phyloP scores from a whole-genome alignment of 2,888 invertebrate species.

The Dynastes tityus region DNA sequence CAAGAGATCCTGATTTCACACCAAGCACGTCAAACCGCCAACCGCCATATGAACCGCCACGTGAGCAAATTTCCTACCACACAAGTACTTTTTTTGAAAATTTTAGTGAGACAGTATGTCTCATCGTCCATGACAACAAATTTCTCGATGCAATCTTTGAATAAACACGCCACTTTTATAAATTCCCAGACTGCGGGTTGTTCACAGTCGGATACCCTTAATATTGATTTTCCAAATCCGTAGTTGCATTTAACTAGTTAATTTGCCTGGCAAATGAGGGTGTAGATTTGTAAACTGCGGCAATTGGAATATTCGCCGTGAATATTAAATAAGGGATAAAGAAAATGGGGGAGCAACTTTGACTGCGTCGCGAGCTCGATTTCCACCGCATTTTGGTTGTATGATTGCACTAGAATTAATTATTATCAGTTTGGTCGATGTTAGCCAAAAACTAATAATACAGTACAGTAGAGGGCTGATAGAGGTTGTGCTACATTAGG shows the following conservation, averaged over 20 bases:
- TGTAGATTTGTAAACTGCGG: slow-evolving; percentile 16
- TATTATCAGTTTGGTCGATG: neutral
- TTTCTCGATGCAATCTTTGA: neutral
- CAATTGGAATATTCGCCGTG: slow-evolving; percentile 1
- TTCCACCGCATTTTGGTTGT: neutral
- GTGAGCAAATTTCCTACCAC: no score
- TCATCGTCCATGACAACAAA: neutral
- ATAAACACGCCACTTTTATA: neutral
- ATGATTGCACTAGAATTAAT: neutral
- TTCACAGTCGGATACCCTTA: neutral
- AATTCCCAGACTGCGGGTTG: neutral
- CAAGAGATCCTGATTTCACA: no score
- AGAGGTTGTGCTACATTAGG: no score
- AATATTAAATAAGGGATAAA: slow-evolving; percentile 23
- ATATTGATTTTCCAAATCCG: neutral
- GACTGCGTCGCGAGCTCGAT: neutral
- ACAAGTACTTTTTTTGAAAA: no score
- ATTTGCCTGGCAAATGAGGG: slow-evolving; percentile 20
- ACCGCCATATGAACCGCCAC: no score
- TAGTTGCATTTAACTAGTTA: slow-evolving; percentile 10
- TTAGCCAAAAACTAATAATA: no score
- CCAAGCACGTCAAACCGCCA: no score
- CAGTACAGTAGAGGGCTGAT: no score
- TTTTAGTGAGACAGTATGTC: no score
- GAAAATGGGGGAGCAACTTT: neutral